Base-by-base conservation (phyloP, 1,140 invertebrate species). In the Choristoneura fumiferana region DNA sequence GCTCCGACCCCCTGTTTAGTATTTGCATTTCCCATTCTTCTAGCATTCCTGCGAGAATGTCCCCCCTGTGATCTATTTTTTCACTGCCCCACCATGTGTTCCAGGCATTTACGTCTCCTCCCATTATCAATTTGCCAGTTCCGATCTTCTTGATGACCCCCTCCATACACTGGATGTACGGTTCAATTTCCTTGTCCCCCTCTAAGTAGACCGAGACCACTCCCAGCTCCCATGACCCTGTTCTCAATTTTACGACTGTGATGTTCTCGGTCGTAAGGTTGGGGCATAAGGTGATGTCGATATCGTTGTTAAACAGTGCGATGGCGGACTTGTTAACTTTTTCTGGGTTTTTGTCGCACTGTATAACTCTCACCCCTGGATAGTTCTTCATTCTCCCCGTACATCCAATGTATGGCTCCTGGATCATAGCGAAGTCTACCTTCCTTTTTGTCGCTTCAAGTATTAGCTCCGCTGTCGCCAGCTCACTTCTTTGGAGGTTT, bases 361-460 rank as follows among this genome's bases (percentile, higher is more conserved):
- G 64, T 37, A 43, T 59, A 2, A 66, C 17, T n/a, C 64, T 15
- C 1, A 14, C 37, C 0, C 57, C 60, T 2, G 40, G 0, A 17
- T 52, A 40, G 4, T 1, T 8, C 35, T 34, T 63, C 13, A 60
- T 37, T 8, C 22, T 3, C 5, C n/a, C 18, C 0, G 6, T 13
- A 3, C 4, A 33, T 2, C 61, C 56, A 14, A 58, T 39, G 36
- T 63, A 63, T 0, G 62, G 62, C 15, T 64, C 62, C 34, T 59
- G 62, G 10, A 64, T n/a, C 8, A 64, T 22, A 1, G 53, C 53
- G 1, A 60, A 8, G 0, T 17, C 53, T 9, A 43, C 5, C 8
- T 34, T 54, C 1, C 35, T 40, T n/a, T 53, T 53, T 3, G 8
- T 6, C 0, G 57, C 57, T 8, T 39, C 43, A 0, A 57, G 0